Evolutionary conservation across 2,888 invertebrate genomes (phyloP), one percentile per base, ranked within the genome.

Genomic region (Pterostichus madidus): DNA sequence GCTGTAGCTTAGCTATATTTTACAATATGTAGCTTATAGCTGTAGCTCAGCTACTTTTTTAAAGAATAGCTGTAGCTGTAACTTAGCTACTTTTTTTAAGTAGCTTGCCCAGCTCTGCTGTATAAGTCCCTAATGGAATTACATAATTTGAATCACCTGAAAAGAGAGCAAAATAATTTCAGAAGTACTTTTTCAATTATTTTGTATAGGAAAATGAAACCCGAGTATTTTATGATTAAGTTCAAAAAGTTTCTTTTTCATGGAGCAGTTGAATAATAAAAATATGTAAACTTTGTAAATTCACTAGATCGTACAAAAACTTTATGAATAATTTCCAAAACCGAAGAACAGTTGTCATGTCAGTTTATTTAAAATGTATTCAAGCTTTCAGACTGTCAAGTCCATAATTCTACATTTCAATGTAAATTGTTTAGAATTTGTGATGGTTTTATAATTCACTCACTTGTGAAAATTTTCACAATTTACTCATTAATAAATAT

Each of bases 291-390:
- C n/a, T 44, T 44, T 11, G 13, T 2, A 13, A 13, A 49, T 49
- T 49, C 49, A 2, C 49, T 49, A n/a, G n/a, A 4, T 49, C 49
- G 49, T 11, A 49, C 49, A 49, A 49, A 49, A 49, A 49, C 49
- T 49, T 49, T 49, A 49, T 49, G 49, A 49, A 49, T 49, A 49
- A 49, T 49, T 49, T 49, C 10, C 49, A 49, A 49, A n/a, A n/a
- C 24, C 11, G 59, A 31, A 59, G 59, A 59, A 8, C 59, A 59
- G 10, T 59, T 59, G 59, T 49, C 49, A 49, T 49, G 49, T 59
- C 59, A 59, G 59, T 59, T 59, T 59, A 59, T 59, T 59, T 59
- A 59, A 59, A 59, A 59, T 59, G 31, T 59, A 49, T 49, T 49
- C 49, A 49, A 49, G 49, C 11, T 49, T 49, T 49, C 49, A n/a